A percentile compares a stretch with the other conserved stretches of the same genome.
Conservation (phyloP, 2,113 vertebrate genomes). For the Phalacrocorax pelagicus region DNA sequence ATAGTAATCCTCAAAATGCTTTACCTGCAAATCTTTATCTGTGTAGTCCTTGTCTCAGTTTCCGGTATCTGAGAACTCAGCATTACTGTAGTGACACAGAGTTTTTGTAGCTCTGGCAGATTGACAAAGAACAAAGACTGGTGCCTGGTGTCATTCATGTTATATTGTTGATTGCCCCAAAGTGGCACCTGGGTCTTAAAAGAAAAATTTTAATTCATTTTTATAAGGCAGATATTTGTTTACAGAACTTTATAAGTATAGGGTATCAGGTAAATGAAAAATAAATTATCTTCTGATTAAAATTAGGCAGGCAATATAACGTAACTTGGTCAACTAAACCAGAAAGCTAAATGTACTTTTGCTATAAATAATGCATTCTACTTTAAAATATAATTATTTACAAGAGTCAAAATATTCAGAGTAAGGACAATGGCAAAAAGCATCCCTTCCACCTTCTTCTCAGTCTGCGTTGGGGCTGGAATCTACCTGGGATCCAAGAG, state of each 20-base stretch:
- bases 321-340: not conserved
- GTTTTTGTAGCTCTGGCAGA: constrained; percentile 78
- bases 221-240: not conserved
- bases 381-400: not conserved
- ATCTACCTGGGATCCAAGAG: not conserved
- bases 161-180: not conserved
- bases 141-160: constrained; percentile 63
- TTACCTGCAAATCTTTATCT: constrained; percentile 87
- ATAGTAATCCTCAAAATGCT: not conserved
- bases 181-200: not conserved
- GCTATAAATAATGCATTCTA: not conserved
- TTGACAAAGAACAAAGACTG: constrained; percentile 78
- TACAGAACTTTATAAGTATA: not conserved
- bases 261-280: not conserved
- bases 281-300: not conserved
- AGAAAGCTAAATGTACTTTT: not conserved
- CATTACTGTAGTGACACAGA: constrained; percentile 74
- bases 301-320: not conserved
- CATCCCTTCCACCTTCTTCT: not conserved
- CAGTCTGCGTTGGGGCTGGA: not conserved
- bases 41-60: constrained; percentile 72
- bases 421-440: not conserved
- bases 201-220: not conserved
- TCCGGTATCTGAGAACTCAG: constrained; percentile 51
- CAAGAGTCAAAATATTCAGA: not conserved